phyloP scores from a whole-genome alignment of 2,797 vertebrate genomes.

The Cyclura pinguis region DNA sequence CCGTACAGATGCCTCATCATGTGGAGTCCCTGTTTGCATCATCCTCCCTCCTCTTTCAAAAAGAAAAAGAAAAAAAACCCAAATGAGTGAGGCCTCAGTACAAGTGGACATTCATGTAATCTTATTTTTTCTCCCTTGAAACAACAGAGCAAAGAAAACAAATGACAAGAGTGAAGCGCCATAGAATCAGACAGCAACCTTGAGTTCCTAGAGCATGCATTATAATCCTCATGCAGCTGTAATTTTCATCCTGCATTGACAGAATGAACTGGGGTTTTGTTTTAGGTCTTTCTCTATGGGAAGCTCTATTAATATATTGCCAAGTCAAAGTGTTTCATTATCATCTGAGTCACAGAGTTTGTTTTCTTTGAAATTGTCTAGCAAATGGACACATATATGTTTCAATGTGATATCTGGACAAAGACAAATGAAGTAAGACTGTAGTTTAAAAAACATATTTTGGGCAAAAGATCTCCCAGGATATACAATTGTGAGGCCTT shows the following conservation, averaged over 20 bases:
- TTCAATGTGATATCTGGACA: background rate
- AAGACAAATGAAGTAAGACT: slow-evolving; percentile 32
- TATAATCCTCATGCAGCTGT: background rate
- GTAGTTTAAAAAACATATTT: background rate
- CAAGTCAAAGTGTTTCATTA: background rate
- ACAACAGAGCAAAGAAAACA: too few species aligned
- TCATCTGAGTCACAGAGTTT: background rate
- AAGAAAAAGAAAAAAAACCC: too few species aligned
- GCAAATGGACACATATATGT: background rate
- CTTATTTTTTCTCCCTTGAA: too few species aligned
- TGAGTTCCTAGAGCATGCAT: background rate
- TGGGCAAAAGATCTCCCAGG: background rate
- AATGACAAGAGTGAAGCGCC: too few species aligned
- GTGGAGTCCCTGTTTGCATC: too few species aligned
- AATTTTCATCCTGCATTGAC: background rate
- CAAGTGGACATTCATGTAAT: too few species aligned
- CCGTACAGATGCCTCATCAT: background rate
- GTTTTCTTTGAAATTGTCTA: background rate
- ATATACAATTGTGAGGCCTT: slow-evolving; percentile 29
- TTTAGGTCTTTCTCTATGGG: background rate
- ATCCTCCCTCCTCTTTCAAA: too few species aligned
- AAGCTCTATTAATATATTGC: background rate
- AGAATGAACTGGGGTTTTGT: background rate
- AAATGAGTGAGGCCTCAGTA: too few species aligned
- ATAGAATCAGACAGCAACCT: background rate